A percentile compares a stretch with the other conserved stretches of the same genome.
phyloP scores from a whole-genome alignment of 2,113 vertebrate genomes.

The Probosciger aterrimus region DNA sequence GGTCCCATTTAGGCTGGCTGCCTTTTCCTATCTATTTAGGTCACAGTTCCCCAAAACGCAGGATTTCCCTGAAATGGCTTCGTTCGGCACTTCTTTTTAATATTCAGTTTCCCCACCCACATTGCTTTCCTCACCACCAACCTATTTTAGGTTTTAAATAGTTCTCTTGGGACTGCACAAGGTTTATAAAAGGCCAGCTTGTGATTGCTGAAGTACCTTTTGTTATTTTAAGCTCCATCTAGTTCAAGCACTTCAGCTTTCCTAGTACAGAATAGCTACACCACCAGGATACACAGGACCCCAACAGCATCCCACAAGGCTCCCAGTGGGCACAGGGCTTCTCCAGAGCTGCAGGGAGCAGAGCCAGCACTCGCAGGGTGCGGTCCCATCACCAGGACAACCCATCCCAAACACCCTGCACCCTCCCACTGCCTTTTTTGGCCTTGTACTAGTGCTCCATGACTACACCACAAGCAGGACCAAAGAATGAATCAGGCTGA shows the following conservation, averaged over 20 bases:
- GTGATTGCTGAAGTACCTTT: not conserved
- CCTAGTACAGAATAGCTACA: not conserved
- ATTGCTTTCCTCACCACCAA: not conserved
- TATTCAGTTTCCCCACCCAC: not conserved
- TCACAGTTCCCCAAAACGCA: not conserved
- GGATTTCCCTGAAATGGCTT: slow-evolving; percentile 16
- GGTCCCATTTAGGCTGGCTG: not conserved
- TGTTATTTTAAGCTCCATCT: slow-evolving; percentile 20
- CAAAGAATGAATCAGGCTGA: not conserved
- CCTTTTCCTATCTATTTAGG: not conserved
- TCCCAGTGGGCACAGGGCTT: not conserved
- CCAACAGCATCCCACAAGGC: not conserved
- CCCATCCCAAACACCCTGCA: not conserved
- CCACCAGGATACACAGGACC: not conserved
- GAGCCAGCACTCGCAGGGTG: not conserved
- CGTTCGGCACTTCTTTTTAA: not conserved
- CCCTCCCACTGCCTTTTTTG: not conserved
- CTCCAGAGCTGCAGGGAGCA: not conserved
- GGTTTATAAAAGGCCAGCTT: not conserved
- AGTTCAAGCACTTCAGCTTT: not conserved
- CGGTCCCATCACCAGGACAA: not conserved
- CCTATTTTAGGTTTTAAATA: not conserved
- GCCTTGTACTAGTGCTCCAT: not conserved
- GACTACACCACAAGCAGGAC: not conserved
- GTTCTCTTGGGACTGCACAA: not conserved